Percentiles rank a stretch among this genome's conserved stretches.
Conservation (phyloP, 64 coral and sea anemone species). For the Pocillopora verrucosa region DNA sequence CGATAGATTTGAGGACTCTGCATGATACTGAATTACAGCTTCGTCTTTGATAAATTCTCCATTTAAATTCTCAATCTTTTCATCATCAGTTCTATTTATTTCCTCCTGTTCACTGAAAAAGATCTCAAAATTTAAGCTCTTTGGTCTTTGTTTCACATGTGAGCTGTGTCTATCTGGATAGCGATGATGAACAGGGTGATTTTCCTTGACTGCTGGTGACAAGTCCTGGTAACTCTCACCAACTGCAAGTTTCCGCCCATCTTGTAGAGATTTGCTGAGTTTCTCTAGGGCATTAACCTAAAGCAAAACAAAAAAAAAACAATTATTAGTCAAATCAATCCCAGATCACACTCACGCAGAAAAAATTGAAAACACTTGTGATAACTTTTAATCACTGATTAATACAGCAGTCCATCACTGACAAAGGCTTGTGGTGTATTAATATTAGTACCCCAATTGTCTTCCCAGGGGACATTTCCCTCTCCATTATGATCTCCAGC, state of each 20-base stretch:
- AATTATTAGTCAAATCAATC: neutral
- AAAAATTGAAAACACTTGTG: too few relatives aligned
- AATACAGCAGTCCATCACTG: too few relatives aligned
- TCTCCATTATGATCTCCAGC: too few relatives aligned
- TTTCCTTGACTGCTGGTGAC: conserved; percentile 13
- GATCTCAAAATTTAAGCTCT: conserved; percentile 68
- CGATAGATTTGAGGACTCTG: neutral
- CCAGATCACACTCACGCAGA: neutral
- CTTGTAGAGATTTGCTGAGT: conserved; percentile 56
- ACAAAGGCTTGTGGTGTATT: too few relatives aligned
- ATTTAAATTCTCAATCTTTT: conserved; percentile 22
- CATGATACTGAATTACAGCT: neutral
- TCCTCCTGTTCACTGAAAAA: conserved; percentile 35
- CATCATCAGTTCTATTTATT: conserved; percentile 47
- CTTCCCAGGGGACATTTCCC: too few relatives aligned
- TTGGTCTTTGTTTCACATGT: conserved; percentile 12
- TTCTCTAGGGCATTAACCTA: conserved; percentile 69
- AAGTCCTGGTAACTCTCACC: conserved; percentile 47
- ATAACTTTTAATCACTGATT: too few relatives aligned
- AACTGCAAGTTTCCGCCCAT: neutral
- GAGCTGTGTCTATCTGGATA: neutral
- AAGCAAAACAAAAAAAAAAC: neutral
- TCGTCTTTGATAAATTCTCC: neutral
- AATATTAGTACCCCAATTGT: too few relatives aligned
- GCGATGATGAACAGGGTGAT: neutral